These are phyloP conservation scores for Cylindroiulus punctatus DNA, from an alignment of 2,888 invertebrate species.

Conservation along the genomic window DNA sequence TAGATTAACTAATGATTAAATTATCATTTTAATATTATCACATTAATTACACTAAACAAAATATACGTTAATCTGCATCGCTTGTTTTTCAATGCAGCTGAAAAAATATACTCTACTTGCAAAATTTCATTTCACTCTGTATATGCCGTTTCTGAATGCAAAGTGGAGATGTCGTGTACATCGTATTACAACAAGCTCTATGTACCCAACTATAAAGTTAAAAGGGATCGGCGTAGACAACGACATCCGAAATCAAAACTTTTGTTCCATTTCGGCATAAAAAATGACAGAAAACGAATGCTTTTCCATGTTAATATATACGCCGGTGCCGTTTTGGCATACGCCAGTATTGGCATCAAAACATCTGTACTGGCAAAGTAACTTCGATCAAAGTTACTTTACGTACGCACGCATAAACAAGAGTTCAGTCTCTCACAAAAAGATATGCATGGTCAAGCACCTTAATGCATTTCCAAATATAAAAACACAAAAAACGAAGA, in stretches of 20 bases:
- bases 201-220: background rate
- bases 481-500: background rate
- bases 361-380: conserved; percentile 36
- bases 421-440: background rate
- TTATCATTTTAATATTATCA: no score
- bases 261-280: background rate
- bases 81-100: no score
- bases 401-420: conserved; percentile 33
- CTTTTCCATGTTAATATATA: conserved; percentile 12
- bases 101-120: no score
- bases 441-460: conserved; percentile 38
- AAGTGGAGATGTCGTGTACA: no score
- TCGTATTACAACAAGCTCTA: background rate
- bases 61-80: no score
- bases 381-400: conserved; percentile 38
- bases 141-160: no score
- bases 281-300: background rate
- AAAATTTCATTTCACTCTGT: no score
- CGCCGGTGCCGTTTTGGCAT: background rate
- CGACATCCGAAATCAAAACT: background rate
- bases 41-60: no score
- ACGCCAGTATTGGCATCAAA: conserved; percentile 16
- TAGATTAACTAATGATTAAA: no score
- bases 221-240: background rate
- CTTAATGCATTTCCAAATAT: conserved; percentile 42